Percentiles rank a stretch among this genome's conserved stretches.
Conservation (phyloP, 2,113 vertebrate species). For the Noctilio leporinus region DNA sequence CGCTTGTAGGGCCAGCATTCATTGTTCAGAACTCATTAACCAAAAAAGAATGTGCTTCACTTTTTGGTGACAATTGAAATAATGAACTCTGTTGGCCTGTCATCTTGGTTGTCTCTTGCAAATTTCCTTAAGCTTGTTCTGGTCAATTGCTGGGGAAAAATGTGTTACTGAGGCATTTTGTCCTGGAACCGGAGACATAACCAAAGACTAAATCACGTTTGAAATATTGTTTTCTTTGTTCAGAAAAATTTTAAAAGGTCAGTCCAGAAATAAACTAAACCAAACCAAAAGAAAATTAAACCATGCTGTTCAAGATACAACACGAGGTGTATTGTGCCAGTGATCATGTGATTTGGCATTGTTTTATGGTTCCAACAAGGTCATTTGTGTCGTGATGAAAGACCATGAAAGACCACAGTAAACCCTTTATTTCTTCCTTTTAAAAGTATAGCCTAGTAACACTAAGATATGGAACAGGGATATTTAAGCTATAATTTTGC, state of each 20-base stretch:
- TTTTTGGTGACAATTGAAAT: background rate
- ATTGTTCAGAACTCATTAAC: background rate
- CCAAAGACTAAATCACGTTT: background rate
- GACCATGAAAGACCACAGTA: background rate
- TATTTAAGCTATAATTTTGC: background rate
- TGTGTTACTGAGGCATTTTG: background rate
- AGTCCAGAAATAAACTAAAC: conserved; percentile 20
- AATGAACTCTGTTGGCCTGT: background rate
- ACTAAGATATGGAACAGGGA: background rate
- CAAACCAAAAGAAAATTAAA: conserved; percentile 30
- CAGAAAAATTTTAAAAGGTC: background rate
- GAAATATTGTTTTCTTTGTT: conserved; percentile 27
- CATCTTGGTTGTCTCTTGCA: background rate
- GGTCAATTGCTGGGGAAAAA: background rate
- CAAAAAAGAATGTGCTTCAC: background rate
- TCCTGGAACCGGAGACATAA: background rate
- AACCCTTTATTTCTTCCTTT: background rate
- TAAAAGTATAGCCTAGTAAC: background rate
- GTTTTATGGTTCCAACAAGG: conserved; percentile 13
- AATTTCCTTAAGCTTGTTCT: background rate
- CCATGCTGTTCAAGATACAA: background rate
- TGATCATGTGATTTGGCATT: conserved; percentile 7
- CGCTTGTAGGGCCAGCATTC: background rate
- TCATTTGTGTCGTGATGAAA: background rate
- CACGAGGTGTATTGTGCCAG: background rate